These are phyloP conservation scores for Stenodema calcarata DNA, from an alignment of 2,888 invertebrate species.

Conservation along the genomic window DNA sequence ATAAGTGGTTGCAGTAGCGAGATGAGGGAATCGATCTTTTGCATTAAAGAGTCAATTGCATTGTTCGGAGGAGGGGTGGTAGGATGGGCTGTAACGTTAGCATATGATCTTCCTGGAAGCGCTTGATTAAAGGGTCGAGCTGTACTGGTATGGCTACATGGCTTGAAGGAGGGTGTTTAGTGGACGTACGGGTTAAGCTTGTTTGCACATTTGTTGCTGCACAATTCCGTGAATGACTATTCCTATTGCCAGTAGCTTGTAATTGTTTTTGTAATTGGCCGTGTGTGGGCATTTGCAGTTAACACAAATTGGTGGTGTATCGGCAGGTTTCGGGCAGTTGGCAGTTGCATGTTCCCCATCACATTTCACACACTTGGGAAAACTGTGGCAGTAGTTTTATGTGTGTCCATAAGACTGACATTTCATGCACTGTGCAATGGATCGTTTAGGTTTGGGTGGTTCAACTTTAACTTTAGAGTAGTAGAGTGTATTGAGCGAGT, in stretches of 20 bases:
- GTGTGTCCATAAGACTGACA: slow-evolving; percentile 8
- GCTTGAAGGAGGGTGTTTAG: not conserved
- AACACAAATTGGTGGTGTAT: not conserved
- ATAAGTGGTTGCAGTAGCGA: not conserved
- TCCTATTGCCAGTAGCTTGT: too few species aligned
- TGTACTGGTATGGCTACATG: not conserved
- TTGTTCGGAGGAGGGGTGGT: not conserved
- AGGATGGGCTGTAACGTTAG: not conserved
- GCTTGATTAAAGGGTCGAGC: not conserved
- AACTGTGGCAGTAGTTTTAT: not conserved
- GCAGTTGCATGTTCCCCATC: not conserved
- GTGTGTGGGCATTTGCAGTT: not conserved
- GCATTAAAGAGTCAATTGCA: not conserved
- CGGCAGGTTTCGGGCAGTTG: not conserved
- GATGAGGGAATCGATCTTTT: not conserved
- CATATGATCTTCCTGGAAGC: not conserved
- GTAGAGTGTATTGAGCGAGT: not conserved
- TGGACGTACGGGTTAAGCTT: not conserved
- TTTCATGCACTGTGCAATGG: not conserved
- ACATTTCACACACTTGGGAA: not conserved
- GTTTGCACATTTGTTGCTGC: not conserved
- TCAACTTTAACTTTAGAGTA: not conserved
- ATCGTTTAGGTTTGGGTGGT: not conserved
- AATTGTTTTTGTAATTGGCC: slow-evolving; percentile 11
- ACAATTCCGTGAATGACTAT: not conserved